phyloP scores from a whole-genome alignment of 2,113 vertebrate genomes.

The Syrrhaptes paradoxus region DNA sequence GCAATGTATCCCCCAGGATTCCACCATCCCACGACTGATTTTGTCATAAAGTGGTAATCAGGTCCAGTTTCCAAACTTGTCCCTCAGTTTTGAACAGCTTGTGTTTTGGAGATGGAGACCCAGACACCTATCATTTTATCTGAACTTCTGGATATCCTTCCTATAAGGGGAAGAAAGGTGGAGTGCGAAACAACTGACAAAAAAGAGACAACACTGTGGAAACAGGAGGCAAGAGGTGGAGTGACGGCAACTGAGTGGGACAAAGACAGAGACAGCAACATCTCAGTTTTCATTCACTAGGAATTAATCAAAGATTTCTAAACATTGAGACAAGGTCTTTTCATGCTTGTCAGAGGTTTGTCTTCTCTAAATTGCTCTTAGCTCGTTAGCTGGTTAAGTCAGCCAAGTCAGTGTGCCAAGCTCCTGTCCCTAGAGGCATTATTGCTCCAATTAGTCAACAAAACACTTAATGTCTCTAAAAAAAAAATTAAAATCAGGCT shows the following conservation, averaged over 20 bases:
- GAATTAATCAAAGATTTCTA: conserved; percentile 14
- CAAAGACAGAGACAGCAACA: background rate
- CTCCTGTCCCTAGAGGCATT: conserved; percentile 37
- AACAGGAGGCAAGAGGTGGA: background rate
- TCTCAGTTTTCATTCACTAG: background rate
- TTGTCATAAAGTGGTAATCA: background rate
- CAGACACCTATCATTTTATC: background rate
- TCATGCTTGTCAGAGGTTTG: conserved; percentile 27
- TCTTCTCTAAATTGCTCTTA: conserved; percentile 35
- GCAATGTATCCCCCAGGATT: background rate
- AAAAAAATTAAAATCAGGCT: background rate
- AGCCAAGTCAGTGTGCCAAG: conserved; percentile 47
- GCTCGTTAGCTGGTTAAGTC: conserved; percentile 53
- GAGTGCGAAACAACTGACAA: background rate
- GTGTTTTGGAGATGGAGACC: background rate
- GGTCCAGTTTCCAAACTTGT: background rate
- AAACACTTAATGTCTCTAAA: background rate
- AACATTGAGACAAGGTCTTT: conserved; percentile 37
- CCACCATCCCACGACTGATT: background rate
- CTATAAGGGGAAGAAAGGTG: background rate
- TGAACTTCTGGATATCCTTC: background rate
- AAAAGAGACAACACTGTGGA: background rate
- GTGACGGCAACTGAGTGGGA: background rate
- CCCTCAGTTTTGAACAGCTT: background rate
- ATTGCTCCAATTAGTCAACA: conserved; percentile 24